Evolutionary conservation across 2,888 invertebrate genomes (phyloP), one percentile per base, ranked within the genome.

Genomic region (Terebella lapidaria): DNA sequence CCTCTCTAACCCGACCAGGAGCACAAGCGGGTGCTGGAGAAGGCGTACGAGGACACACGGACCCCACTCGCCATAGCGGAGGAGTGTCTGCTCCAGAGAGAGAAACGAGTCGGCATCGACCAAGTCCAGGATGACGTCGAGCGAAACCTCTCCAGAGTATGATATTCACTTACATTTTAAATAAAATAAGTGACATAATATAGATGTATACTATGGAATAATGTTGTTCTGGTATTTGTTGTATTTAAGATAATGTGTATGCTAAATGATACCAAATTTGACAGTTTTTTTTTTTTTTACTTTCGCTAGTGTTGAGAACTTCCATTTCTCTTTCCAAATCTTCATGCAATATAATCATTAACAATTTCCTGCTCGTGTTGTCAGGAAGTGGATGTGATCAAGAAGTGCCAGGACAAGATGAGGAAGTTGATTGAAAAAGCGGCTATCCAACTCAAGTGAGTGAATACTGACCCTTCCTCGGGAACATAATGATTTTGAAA

Each of bases 71-170:
- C 92, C 70, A 90, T 94, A 64, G 91, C 91, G 22, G 93, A 94
- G 82, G 94, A 95, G 81, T 94, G 94, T 78, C 85, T 95, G 47
- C 92, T 94, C 81, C 90, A 93, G 76, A 84, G 94, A 59, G 94
- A 94, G 84, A 90, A 90, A 72, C 84, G 94, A 63, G 88, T 89
- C 78, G 92, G 91, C 54, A 85, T 91, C 70, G 94, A 95, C 80
- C 86, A 92, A 72, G 93, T 94, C 4, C 92, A 94, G 74, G 94
- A 95, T 74, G 85, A 88, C 54, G 90, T 91, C 27, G 94, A 95
- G 78, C 91, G 91, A 78, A 86, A 88, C 1, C 83, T 95, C 27
- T 83, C 94, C 24, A 86, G 86, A 74, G 81, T 81, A 67, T 15
- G 53, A 20, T 18, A 15, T 10, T 35, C 35, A 35, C 35, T 15